These are phyloP conservation scores for Antheraea yamamai DNA, from an alignment of 2,888 invertebrate genomes.

Conservation along the genomic window DNA sequence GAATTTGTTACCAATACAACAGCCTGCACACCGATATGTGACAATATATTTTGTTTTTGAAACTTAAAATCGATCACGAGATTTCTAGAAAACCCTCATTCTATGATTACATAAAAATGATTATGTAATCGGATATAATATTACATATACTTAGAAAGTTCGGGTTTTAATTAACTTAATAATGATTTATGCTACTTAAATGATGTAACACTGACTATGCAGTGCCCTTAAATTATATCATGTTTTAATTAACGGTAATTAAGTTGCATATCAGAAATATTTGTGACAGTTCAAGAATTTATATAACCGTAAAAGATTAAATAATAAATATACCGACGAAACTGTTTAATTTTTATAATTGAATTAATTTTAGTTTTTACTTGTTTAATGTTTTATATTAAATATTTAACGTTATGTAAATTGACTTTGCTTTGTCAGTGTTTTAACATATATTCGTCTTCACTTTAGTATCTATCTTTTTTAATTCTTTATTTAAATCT, in stretches of 20 bases:
- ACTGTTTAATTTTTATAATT: not conserved
- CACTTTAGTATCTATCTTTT: too few species aligned
- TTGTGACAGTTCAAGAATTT: too few species aligned
- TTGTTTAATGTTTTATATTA: too few species aligned
- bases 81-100: not conserved
- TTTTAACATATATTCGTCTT: too few species aligned
- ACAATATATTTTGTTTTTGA: not conserved
- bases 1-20: too few species aligned
- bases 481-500: too few species aligned
- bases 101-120: not conserved
- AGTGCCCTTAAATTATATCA: not conserved
- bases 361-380: not conserved
- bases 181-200: not conserved
- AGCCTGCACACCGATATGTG: not conserved
- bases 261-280: not conserved
- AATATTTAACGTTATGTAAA: too few species aligned
- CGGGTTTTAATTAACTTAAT: conserved; percentile 7
- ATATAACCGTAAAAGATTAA: not conserved
- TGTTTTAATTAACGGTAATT: not conserved
- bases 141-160: not conserved
- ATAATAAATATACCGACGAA: not conserved
- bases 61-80: not conserved
- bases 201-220: not conserved
- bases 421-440: too few species aligned
- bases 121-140: not conserved